Conservation (phyloP, 2,797 vertebrate species). For the Emydoidea blandingii region DNA sequence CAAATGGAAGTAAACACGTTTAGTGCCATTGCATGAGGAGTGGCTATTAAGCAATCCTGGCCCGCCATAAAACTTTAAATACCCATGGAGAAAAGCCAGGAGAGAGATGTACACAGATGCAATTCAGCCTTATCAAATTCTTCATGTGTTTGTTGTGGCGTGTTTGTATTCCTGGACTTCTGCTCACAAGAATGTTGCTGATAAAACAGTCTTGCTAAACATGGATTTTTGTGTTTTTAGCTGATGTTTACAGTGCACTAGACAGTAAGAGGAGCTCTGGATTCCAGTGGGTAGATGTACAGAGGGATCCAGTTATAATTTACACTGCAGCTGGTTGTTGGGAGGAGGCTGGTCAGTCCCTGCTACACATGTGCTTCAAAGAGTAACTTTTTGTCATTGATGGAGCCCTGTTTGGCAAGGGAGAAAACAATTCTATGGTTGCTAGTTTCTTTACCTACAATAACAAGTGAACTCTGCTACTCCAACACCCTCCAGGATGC, state of each 20-base stretch:
- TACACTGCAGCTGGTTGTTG: not conserved
- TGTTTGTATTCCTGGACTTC: conserved; percentile 67
- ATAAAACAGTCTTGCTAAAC: conserved; percentile 64
- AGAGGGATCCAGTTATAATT: not conserved
- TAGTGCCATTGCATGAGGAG: not conserved
- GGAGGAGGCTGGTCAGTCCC: not conserved
- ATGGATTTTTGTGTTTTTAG: conserved; percentile 41
- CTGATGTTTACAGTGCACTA: conserved; percentile 57
- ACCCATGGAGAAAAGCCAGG: conserved; percentile 61
- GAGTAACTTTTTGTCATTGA: not conserved
- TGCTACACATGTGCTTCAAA: not conserved
- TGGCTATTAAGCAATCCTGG: not conserved
- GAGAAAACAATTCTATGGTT: not conserved
- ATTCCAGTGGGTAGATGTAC: not conserved
- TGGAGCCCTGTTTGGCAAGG: not conserved
- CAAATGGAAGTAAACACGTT: conserved; percentile 36
- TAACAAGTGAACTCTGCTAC: not conserved
- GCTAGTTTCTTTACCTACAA: not conserved
- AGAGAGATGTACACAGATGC: conserved; percentile 34
- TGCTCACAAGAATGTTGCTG: conserved; percentile 69
- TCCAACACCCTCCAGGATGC: not conserved
- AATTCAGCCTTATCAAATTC: conserved; percentile 69
- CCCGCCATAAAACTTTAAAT: conserved; percentile 53
- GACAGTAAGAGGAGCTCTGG: conserved; percentile 9
- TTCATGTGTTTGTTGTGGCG: conserved; percentile 63